These are phyloP conservation scores for Ichneumoninae sp. DNA, from an alignment of 2,888 invertebrate species.

Conservation along the genomic window DNA sequence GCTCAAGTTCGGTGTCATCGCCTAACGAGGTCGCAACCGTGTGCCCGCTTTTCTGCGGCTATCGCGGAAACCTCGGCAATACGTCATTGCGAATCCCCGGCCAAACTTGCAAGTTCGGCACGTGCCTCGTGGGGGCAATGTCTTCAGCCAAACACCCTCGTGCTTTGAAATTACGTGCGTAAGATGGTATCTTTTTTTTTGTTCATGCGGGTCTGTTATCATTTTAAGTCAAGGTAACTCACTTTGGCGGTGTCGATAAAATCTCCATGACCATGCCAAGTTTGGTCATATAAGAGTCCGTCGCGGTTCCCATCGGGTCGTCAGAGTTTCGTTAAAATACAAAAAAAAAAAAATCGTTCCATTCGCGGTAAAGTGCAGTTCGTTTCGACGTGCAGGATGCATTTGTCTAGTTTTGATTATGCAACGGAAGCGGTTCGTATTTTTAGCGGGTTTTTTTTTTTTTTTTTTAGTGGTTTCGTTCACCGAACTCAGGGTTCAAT, in stretches of 20 bases:
- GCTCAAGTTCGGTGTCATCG: background rate
- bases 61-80: conserved; percentile 20
- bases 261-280: conserved; percentile 16
- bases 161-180: background rate
- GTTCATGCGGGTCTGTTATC: conserved; percentile 55
- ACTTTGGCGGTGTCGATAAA: conserved; percentile 33
- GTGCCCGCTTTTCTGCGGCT: background rate
- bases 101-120: background rate
- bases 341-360: background rate
- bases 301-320: conserved; percentile 26
- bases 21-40: background rate
- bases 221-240: conserved; percentile 51
- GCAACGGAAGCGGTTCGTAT: conserved; percentile 43
- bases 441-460: background rate
- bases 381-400: conserved; percentile 30
- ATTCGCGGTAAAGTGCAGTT: background rate
- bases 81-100: background rate
- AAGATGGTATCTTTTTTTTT: conserved; percentile 33
- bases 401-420: conserved; percentile 19
- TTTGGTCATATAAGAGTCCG: conserved; percentile 45
- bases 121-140: background rate
- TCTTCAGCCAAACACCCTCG: conserved; percentile 21
- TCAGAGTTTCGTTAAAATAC: conserved; percentile 3
- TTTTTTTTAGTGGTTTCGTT: too few species aligned
- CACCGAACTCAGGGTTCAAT: too few species aligned